Evolutionary conservation across 2,888 invertebrate genomes (phyloP).

Genomic region (Drosophila kuntzei): DNA sequence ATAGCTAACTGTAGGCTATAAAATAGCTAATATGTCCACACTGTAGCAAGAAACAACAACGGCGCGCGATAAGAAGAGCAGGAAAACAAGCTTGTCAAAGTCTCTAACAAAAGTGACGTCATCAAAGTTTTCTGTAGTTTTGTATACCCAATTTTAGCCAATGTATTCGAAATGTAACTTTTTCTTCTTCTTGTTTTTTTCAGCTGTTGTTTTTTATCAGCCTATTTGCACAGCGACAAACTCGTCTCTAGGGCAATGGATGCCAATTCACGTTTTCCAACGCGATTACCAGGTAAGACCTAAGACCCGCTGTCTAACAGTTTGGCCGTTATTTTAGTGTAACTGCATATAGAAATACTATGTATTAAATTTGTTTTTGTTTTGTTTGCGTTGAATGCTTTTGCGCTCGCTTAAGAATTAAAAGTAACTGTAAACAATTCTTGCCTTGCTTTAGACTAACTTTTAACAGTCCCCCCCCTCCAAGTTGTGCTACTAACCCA

Average conservation of each 20-base stretch:
- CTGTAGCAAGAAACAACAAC: conserved; percentile 5
- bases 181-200: conserved; percentile 8
- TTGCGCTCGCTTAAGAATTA: conserved; percentile 54
- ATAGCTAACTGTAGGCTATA: conserved; percentile 1
- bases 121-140: conserved; percentile 32
- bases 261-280: conserved; percentile 69
- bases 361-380: conserved; percentile 21
- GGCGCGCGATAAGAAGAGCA: conserved; percentile 51
- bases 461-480: conserved; percentile 29
- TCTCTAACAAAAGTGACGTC: conserved; percentile 47
- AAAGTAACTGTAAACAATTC: conserved; percentile 47
- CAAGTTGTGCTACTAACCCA: conserved; percentile 66
- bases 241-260: conserved; percentile 63
- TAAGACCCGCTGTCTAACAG: conserved; percentile 48
- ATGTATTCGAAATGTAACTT: conserved; percentile 49
- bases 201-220: conserved; percentile 60
- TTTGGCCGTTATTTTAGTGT: conserved; percentile 41
- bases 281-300: conserved; percentile 73
- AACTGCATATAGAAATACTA: conserved; percentile 26
- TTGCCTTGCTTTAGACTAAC: conserved; percentile 58
- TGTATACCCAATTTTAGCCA: conserved; percentile 53
- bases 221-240: conserved; percentile 48
- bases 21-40: background rate
- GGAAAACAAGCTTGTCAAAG: conserved; percentile 52
- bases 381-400: conserved; percentile 44